These are phyloP conservation scores for Troides oblongomaculatus DNA, from an alignment of 2,888 invertebrate genomes.

Conservation along the genomic window DNA sequence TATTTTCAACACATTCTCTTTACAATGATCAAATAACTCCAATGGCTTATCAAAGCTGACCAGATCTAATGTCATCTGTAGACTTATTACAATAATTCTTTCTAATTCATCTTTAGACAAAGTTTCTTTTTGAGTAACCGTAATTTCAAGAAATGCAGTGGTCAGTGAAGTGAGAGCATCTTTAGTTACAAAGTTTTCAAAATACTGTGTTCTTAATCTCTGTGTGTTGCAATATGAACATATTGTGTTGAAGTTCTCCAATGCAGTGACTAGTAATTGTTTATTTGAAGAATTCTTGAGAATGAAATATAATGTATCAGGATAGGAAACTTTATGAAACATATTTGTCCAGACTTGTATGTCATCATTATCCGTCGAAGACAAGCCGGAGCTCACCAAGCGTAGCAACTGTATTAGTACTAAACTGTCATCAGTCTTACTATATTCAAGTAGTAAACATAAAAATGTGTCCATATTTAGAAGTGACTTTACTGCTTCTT, in stretches of 20 bases:
- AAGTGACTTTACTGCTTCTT: slow-evolving; percentile 79
- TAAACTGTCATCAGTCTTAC: slow-evolving; percentile 84
- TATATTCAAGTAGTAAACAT: slow-evolving; percentile 75
- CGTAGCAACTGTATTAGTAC: slow-evolving; percentile 87
- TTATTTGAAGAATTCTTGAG: slow-evolving; percentile 84
- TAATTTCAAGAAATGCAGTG: slow-evolving; percentile 57
- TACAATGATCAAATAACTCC: slow-evolving; percentile 51
- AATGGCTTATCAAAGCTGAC: slow-evolving; percentile 61
- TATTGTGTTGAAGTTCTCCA: slow-evolving; percentile 81
- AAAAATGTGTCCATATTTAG: slow-evolving; percentile 80
- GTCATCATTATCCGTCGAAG: slow-evolving; percentile 54
- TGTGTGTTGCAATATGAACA: slow-evolving; percentile 67
- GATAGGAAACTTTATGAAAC: slow-evolving; percentile 71
- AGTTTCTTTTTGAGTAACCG: slow-evolving; percentile 48
- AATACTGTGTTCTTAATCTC: slow-evolving; percentile 52
- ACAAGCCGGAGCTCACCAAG: slow-evolving; percentile 80
- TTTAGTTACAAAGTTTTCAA: slow-evolving; percentile 55
- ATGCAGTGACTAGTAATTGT: slow-evolving; percentile 76
- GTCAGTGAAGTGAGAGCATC: slow-evolving; percentile 58
- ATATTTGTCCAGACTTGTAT: slow-evolving; percentile 81
- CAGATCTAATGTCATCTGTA: slow-evolving; percentile 61
- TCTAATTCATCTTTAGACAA: slow-evolving; percentile 59
- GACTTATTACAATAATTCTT: slow-evolving; percentile 57
- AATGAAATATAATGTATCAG: slow-evolving; percentile 47
- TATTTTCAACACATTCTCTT: slow-evolving; percentile 48